Conservation (phyloP, 2,888 invertebrate species). For the Apamea epomidion region DNA sequence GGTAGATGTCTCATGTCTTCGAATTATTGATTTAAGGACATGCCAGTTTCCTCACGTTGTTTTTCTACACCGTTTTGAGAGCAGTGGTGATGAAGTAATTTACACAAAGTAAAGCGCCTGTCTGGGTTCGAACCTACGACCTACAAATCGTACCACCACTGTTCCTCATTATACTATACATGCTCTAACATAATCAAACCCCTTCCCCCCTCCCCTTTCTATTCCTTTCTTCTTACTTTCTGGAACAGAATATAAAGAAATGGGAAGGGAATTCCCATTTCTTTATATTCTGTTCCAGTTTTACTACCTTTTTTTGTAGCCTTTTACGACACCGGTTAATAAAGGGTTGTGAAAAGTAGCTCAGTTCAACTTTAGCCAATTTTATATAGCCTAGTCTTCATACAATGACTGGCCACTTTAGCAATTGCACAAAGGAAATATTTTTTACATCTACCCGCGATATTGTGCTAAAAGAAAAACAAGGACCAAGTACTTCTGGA, state of each 20-base stretch:
- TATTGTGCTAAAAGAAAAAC: slow-evolving; percentile 61
- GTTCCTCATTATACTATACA: background rate
- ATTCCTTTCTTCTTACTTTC: too few relatives aligned
- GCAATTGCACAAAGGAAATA: slow-evolving; percentile 47
- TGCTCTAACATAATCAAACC: background rate
- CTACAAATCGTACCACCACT: background rate
- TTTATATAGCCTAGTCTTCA: background rate
- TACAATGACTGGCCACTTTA: slow-evolving; percentile 46
- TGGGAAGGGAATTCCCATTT: too few relatives aligned
- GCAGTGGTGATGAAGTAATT: background rate
- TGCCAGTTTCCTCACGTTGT: background rate
- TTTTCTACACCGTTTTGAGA: background rate
- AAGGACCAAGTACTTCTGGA: slow-evolving; percentile 51
- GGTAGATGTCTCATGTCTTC: too few relatives aligned
- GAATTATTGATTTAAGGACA: background rate
- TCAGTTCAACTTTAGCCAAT: background rate
- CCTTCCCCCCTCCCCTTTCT: background rate
- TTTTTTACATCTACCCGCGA: slow-evolving; percentile 50
- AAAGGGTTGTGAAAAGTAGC: slow-evolving; percentile 5
- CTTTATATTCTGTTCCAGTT: background rate
- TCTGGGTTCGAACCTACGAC: background rate
- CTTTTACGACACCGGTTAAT: background rate
- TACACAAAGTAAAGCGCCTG: background rate
- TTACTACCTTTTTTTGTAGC: background rate
- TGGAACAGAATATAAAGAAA: too few relatives aligned